Conservation (phyloP, 2,797 vertebrate species). For the Melanogrammus aeglefinus region DNA sequence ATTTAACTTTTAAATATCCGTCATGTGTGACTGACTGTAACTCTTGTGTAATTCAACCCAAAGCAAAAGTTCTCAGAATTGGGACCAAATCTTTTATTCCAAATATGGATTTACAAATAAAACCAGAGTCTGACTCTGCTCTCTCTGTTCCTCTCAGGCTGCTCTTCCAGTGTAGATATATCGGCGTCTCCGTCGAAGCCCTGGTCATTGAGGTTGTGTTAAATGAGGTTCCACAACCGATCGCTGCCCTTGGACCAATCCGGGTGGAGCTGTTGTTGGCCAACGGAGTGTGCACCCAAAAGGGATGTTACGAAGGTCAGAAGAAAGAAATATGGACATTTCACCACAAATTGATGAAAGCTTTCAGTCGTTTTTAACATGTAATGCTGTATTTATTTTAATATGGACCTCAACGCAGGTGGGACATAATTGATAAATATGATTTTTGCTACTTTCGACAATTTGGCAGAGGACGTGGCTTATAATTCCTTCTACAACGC, state of each 20-base stretch:
- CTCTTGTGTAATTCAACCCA: neutral
- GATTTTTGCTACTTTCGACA: neutral
- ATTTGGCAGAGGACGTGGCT: slow-evolving; percentile 44
- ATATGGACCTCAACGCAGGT: neutral
- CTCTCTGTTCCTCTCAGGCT: slow-evolving; percentile 44
- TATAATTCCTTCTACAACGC: slow-evolving; percentile 53
- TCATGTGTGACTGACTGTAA: neutral
- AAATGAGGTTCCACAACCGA: slow-evolving; percentile 36
- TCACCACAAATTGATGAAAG: neutral
- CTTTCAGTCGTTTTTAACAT: neutral
- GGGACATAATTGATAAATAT: neutral
- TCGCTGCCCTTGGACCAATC: slow-evolving; percentile 56
- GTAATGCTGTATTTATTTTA: neutral
- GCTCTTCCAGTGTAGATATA: slow-evolving; percentile 63
- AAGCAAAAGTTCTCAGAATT: neutral
- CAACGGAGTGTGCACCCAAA: slow-evolving; percentile 54
- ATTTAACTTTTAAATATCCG: neutral
- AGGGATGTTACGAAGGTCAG: slow-evolving; percentile 63
- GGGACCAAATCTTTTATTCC: neutral
- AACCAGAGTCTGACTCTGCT: neutral
- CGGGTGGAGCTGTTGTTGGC: slow-evolving; percentile 60
- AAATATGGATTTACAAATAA: neutral
- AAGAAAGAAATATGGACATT: neutral
- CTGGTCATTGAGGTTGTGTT: slow-evolving; percentile 44
- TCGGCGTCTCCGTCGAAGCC: slow-evolving; percentile 31